Conservation (phyloP, 2,888 invertebrate genomes). For the Halictus quadricinctus region DNA sequence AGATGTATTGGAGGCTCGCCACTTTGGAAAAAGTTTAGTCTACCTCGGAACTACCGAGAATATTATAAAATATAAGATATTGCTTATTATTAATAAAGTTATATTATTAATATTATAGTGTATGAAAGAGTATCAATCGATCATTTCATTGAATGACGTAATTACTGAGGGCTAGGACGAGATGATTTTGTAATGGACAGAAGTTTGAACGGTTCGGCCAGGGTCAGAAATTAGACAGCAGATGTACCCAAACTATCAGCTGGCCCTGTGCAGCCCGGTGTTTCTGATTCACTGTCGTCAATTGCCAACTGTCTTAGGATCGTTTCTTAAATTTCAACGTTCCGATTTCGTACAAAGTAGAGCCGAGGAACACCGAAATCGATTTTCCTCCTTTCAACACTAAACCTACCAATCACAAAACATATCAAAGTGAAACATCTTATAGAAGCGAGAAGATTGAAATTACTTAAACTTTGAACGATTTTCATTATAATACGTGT, state of each 20-base stretch:
- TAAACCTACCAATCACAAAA: too few relatives aligned
- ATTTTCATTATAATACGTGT: too few relatives aligned
- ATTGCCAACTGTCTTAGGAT: conserved; percentile 38
- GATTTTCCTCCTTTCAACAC: background rate
- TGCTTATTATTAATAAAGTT: background rate
- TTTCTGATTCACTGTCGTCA: conserved; percentile 73
- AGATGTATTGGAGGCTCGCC: too few relatives aligned
- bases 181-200: conserved; percentile 10
- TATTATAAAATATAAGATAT: background rate
- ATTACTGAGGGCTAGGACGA: background rate
- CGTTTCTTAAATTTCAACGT: conserved; percentile 5
- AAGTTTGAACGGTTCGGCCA: conserved; percentile 38
- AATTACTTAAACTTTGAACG: too few relatives aligned
- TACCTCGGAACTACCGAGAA: too few relatives aligned
- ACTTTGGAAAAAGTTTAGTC: too few relatives aligned
- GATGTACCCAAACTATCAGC: conserved; percentile 79
- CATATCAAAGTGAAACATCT: too few relatives aligned
- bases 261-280: conserved; percentile 67
- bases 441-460: too few relatives aligned
- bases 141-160: conserved; percentile 3
- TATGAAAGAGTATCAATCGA: background rate
- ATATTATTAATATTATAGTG: background rate
- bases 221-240: conserved; percentile 70
- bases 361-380: background rate
- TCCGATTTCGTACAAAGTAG: background rate